Evolutionary conservation across 2,888 invertebrate genomes (phyloP).

Genomic region (Notodonta dromedarius): DNA sequence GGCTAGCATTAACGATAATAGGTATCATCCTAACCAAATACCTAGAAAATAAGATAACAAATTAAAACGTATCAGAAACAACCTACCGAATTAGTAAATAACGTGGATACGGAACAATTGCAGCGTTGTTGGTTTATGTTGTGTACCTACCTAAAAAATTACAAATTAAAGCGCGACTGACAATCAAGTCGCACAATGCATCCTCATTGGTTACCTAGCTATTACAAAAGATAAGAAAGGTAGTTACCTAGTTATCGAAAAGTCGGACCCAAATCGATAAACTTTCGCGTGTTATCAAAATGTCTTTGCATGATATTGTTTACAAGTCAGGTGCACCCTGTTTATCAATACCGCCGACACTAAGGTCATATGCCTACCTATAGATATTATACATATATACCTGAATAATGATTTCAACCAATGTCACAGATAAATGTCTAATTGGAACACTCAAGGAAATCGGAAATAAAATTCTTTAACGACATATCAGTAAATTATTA

Average conservation of each 20-base stretch:
- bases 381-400: constrained; percentile 10
- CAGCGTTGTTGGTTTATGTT: too few relatives aligned
- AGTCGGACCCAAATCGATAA: constrained; percentile 24
- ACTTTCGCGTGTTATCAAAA: constrained; percentile 23
- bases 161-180: too few relatives aligned
- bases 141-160: too few relatives aligned
- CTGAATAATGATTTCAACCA: constrained; percentile 33
- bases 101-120: too few relatives aligned
- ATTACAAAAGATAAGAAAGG: too few relatives aligned
- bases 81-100: too few relatives aligned
- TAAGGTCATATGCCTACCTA: not conserved
- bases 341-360: constrained; percentile 1
- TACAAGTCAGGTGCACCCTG: constrained; percentile 8
- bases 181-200: too few relatives aligned
- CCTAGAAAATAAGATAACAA: too few relatives aligned
- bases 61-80: too few relatives aligned
- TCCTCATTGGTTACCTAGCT: too few relatives aligned
- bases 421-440: constrained; percentile 29
- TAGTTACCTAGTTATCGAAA: constrained; percentile 10
- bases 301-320: constrained; percentile 9
- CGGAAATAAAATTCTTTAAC: constrained; percentile 53
- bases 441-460: constrained; percentile 48
- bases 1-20: too few relatives aligned
- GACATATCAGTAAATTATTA: constrained; percentile 61
- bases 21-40: not conserved